phyloP scores from a whole-genome alignment of 2,888 invertebrate species.

The Nymphalis c-album region DNA sequence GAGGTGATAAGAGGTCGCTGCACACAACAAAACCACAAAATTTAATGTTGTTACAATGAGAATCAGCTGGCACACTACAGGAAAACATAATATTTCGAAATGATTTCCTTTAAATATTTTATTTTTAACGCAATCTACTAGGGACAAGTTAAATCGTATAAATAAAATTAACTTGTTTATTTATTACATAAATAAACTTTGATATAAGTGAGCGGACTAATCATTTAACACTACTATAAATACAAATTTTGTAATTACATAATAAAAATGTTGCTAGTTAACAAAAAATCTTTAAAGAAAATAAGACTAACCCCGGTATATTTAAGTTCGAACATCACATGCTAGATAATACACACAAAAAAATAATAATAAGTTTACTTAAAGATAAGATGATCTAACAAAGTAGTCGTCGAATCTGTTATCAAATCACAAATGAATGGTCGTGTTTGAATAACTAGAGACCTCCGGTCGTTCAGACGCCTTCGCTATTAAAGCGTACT shows the following conservation, averaged over 20 bases:
- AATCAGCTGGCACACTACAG: neutral
- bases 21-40: neutral
- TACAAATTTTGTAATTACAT: too few relatives aligned
- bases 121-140: too few relatives aligned
- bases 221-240: too few relatives aligned
- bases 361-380: neutral
- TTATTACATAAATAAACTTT: too few relatives aligned
- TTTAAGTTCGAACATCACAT: too few relatives aligned
- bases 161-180: too few relatives aligned
- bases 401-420: slow-evolving; percentile 19
- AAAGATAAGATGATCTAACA: slow-evolving; percentile 11
- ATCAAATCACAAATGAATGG: slow-evolving; percentile 37
- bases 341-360: too few relatives aligned
- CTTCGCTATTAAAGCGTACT: slow-evolving; percentile 44
- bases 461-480: slow-evolving; percentile 43
- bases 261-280: too few relatives aligned
- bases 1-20: slow-evolving; percentile 7
- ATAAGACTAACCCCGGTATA: too few relatives aligned
- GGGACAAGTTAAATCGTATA: too few relatives aligned
- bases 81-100: neutral
- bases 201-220: too few relatives aligned
- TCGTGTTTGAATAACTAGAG: slow-evolving; percentile 40
- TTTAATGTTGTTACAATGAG: neutral
- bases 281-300: too few relatives aligned
- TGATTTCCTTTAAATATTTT: neutral